Base-by-base conservation (phyloP, 2,113 vertebrate genomes). In the Leucopsar rothschildi region DNA sequence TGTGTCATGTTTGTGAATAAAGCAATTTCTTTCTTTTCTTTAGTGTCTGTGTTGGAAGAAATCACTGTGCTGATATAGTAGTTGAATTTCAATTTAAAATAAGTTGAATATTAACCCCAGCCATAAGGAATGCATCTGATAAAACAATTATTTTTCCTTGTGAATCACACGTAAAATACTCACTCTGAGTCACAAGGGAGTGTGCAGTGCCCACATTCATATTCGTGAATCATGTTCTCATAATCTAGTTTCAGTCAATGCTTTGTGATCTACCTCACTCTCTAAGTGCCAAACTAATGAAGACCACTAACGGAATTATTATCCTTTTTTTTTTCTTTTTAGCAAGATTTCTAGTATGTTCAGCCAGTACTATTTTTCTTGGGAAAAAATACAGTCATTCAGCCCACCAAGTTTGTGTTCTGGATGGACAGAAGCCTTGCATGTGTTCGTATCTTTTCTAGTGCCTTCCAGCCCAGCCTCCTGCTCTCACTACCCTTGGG, bases 121-220 rank as follows among this genome's bases (percentile, higher is more conserved):
- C 57, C 72, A 88, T 57, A 93, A 79, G 69, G 82, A 82, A 61
- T 79, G 45, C 52, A 68, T 83, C 88, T 82, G 92, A 92, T 95
- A 88, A 96, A 93, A 89, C 72, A 78, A 93, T 91, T 94, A 45
- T 69, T 93, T 86, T 95, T 91, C 47, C 75, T 73, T 68, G 60
- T 95, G 87, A 96, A 91, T 91, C 88, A 95, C 83, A 90, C 14
- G 31, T 80, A 87, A 93, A 95, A 91, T 52, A 47, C 84, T 94
- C 76, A 92, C 56, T 88, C 95, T 93, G 94, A 94, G 47, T 95
- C 90, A 96, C 65, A 56, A 77, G 65, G 59, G 86, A 95, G 8
- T 42, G 37, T 49, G 16, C 45, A 79, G 83, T 96, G 78, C 93
- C 91, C 93, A 95, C 94, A 92, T 72, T 90, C 61, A 42, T 65